These are phyloP conservation scores for Spialia ferax DNA, from an alignment of 2,888 invertebrate genomes.

Conservation along the genomic window DNA sequence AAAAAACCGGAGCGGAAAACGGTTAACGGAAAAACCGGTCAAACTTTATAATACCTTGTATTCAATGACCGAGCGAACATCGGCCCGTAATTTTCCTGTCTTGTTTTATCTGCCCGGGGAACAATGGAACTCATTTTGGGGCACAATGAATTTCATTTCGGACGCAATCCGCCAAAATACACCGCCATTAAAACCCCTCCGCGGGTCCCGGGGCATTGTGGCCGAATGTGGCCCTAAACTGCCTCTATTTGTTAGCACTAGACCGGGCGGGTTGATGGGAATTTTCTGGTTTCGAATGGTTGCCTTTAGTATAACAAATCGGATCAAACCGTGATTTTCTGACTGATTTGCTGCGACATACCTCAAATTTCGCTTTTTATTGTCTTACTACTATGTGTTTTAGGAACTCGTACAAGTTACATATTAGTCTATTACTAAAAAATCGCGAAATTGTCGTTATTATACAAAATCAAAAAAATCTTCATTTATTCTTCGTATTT, in stretches of 20 bases:
- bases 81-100: constrained; percentile 80
- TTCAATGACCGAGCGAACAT: constrained; percentile 62
- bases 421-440: too few species aligned
- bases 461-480: too few species aligned
- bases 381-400: too few species aligned
- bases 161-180: constrained; percentile 72
- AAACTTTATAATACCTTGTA: constrained; percentile 59
- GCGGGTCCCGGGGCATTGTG: constrained; percentile 39
- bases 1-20: constrained; percentile 29
- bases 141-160: constrained; percentile 79
- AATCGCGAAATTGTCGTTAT: too few species aligned
- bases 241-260: constrained; percentile 47
- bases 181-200: constrained; percentile 70
- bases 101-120: constrained; percentile 72
- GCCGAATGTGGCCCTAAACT: constrained; percentile 47
- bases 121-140: constrained; percentile 81
- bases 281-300: constrained; percentile 26
- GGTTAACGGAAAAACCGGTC: constrained; percentile 31
- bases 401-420: too few species aligned
- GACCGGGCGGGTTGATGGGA: constrained; percentile 31
- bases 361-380: too few species aligned
- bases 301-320: background rate
- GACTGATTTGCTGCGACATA: background rate
- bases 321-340: background rate
- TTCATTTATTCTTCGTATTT: too few species aligned